Base-by-base conservation (phyloP, 1,140 invertebrate species). In the Bombus polaris region DNA sequence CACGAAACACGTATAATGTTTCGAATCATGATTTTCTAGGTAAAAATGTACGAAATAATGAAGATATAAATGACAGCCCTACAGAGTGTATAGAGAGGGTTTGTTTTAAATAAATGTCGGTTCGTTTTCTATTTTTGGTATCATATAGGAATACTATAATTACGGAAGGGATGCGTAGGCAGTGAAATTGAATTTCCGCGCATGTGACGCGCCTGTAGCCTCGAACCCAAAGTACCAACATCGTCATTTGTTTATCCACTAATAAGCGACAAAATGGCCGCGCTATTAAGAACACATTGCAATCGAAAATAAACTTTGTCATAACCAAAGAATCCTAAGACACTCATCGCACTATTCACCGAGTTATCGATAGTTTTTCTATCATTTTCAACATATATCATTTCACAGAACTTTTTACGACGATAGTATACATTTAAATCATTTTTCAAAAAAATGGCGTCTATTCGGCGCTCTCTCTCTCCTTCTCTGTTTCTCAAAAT, bases 161-260 rank as follows among this genome's bases (percentile, higher is more conserved):
- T 85, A 85, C 57, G 37, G 47, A 44, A 70, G n/a, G 57, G 57
- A 65, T 62, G 76, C 74, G 76, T 78, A 66, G 70, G 39, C 25
- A 82, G n/a, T 53, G 62, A 87, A 87, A 89, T 91, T 91, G 81
- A 91, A 91, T 84, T 88, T 76, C 53, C 90, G 90, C 90, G 87
- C 87, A 86, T 89, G 70, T 81, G 83, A 86, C 87, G 81, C 81
- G 83, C 84, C 66, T 86, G 53, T 88, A 92, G 85, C 87, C 90
- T 91, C 89, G 89, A 91, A 82, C 80, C 89, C 92, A 88, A 82
- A 83, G 70, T 79, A 80, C 84, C 90, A 88, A 90, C 88, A 85
- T 89, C 90, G 88, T 91, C 91, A 91, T 92, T 94, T 94, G 93
- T 94, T 94, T 94, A 94, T 94, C 85, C 89, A 89, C 87, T 90